phyloP scores from a whole-genome alignment of 2,113 vertebrate genomes.

The Syngnathus scovelli region DNA sequence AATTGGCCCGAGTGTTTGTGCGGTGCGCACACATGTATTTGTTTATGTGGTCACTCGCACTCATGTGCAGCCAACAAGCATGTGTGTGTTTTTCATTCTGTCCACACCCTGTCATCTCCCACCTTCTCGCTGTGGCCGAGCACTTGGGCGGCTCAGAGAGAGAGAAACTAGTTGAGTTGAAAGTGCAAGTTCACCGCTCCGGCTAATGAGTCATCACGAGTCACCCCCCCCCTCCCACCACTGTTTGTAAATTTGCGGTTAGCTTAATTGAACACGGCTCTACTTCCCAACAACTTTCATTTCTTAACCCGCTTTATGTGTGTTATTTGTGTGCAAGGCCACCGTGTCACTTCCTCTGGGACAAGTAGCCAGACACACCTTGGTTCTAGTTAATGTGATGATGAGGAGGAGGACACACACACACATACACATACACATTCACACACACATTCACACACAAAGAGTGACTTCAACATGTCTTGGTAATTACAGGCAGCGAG shows the following conservation, averaged over 20 bases:
- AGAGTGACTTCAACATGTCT: constrained; percentile 50
- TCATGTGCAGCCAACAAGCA: constrained; percentile 45
- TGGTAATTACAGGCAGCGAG: constrained; percentile 64
- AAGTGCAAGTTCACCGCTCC: constrained; percentile 66
- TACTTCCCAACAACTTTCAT: constrained; percentile 64
- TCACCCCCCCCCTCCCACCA: constrained; percentile 47
- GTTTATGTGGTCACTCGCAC: constrained; percentile 51
- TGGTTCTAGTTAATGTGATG: constrained; percentile 10
- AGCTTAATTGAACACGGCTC: constrained; percentile 65
- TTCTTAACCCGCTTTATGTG: constrained; percentile 36
- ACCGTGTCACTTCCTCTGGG: constrained; percentile 25
- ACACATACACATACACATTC: constrained; percentile 5
- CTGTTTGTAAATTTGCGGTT: constrained; percentile 74
- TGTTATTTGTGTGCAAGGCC: not conserved
- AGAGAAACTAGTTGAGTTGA: constrained; percentile 51
- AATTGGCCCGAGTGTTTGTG: constrained; percentile 45
- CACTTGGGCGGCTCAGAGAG: constrained; percentile 25
- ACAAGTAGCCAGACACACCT: constrained; percentile 22
- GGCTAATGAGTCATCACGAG: constrained; percentile 65
- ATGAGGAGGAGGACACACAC: constrained; percentile 20
- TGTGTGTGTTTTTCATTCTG: constrained; percentile 52
- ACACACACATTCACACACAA: constrained; percentile 18
- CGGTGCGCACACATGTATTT: constrained; percentile 51
- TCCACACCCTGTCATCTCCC: constrained; percentile 56
- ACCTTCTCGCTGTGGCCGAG: constrained; percentile 28